Evolutionary conservation across 2,113 vertebrate species (phyloP).

Genomic region (Pandion haliaetus): DNA sequence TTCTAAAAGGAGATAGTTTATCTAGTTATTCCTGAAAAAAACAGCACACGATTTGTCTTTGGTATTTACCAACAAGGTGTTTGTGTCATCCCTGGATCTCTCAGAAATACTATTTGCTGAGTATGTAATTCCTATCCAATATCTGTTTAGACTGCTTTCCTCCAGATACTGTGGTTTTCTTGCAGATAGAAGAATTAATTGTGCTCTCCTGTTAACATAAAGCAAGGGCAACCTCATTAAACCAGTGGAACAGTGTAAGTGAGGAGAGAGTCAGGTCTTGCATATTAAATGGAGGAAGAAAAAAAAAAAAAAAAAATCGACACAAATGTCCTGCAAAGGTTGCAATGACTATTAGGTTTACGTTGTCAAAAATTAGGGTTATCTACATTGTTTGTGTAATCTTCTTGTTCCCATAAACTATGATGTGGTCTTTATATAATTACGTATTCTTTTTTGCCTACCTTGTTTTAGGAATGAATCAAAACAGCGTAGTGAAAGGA

Average conservation of each 20-base stretch:
- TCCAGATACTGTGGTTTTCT: neutral
- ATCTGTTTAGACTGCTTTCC: neutral
- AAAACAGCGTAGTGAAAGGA: neutral
- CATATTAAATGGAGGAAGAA: neutral
- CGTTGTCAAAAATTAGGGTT: neutral
- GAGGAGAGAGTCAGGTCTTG: neutral
- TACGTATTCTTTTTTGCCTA: neutral
- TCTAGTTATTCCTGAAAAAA: neutral
- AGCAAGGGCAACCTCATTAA: neutral
- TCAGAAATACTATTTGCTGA: neutral
- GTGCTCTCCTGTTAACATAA: neutral
- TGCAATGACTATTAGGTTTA: neutral
- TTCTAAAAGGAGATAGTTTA: neutral
- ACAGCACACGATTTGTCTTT: neutral
- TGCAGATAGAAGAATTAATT: neutral
- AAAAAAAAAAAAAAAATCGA: neutral
- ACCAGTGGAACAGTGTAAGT: neutral
- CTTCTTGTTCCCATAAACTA: neutral
- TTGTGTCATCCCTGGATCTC: neutral
- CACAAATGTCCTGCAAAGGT: neutral
- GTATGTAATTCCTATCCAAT: neutral
- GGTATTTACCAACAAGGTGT: neutral
- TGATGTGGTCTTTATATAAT: neutral
- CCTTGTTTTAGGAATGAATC: neutral
- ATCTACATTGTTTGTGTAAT: neutral